These are phyloP conservation scores for Elgaria multicarinata DNA, from an alignment of 2,113 vertebrate genomes.

Conservation along the genomic window DNA sequence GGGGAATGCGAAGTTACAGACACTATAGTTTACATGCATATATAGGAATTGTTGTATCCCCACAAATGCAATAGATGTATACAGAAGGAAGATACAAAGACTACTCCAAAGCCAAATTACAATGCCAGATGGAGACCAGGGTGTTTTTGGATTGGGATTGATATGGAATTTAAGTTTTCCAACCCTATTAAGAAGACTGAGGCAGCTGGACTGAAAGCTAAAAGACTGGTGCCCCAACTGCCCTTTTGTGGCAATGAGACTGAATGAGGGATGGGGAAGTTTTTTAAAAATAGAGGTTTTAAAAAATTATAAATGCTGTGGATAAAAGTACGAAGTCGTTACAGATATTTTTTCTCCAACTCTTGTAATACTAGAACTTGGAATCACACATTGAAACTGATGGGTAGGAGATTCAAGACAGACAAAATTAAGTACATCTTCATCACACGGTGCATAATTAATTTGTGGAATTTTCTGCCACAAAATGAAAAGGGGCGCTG, in stretches of 20 bases:
- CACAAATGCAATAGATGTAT: not conserved
- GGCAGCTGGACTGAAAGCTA: not conserved
- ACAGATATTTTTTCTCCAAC: not conserved
- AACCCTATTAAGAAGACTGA: not conserved
- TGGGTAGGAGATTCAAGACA: not conserved
- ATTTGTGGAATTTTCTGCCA: not conserved
- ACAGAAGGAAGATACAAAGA: not conserved
- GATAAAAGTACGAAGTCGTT: not conserved
- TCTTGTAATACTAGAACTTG: not conserved
- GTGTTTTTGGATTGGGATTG: not conserved
- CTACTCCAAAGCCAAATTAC: not conserved
- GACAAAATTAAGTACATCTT: too few relatives aligned
- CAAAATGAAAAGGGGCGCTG: too few relatives aligned
- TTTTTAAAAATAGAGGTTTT: not conserved
- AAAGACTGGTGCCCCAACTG: not conserved
- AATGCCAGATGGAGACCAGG: not conserved
- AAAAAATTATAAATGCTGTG: not conserved
- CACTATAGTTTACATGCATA: not conserved
- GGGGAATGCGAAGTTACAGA: not conserved
- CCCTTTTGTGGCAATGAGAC: not conserved
- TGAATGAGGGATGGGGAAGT: not conserved
- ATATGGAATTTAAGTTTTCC: not conserved
- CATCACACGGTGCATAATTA: not conserved
- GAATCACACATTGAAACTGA: not conserved
- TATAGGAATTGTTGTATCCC: not conserved